Conservation (phyloP, 2,113 vertebrate species). For the Lethenteron reissneri region DNA sequence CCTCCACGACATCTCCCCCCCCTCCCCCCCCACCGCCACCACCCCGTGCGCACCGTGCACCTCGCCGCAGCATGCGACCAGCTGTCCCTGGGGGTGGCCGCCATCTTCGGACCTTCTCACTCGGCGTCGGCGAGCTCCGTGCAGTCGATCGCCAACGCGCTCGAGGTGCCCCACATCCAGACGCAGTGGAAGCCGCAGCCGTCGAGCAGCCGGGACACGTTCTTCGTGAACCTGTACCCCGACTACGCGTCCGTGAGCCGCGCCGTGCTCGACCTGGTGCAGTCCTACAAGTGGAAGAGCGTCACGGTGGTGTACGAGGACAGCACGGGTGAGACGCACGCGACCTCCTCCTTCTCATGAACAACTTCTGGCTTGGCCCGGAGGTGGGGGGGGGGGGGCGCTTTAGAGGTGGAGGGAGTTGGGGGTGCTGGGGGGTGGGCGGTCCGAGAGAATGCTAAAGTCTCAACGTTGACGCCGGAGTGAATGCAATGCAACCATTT, state of each 20-base stretch:
- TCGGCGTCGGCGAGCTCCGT: constrained; percentile 83
- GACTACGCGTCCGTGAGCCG: constrained; percentile 77
- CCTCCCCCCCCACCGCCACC: not conserved
- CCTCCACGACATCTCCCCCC: not conserved
- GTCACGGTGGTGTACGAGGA: constrained; percentile 92
- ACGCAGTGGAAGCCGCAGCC: constrained; percentile 87
- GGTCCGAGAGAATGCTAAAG: no score
- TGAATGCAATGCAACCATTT: no score
- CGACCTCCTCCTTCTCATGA: no score
- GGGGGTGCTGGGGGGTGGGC: no score
- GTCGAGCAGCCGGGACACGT: constrained; percentile 67
- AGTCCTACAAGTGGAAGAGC: constrained; percentile 75
- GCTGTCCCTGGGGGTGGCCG: constrained; percentile 71
- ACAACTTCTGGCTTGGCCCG: no score
- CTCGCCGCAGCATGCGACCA: constrained; percentile 63
- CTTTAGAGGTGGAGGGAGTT: no score
- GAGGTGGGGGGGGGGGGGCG: no score
- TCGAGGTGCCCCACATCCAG: constrained; percentile 94
- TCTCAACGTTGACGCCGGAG: no score
- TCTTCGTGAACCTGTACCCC: constrained; percentile 83
- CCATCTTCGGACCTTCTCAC: constrained; percentile 75
- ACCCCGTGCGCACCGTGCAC: not conserved
- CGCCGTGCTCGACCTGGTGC: constrained; percentile 69
- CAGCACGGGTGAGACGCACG: constrained; percentile 63
- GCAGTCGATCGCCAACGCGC: constrained; percentile 87